These are phyloP conservation scores for Hypsibius dujardini DNA, from an alignment of 1,140 invertebrate species.

Conservation along the genomic window DNA sequence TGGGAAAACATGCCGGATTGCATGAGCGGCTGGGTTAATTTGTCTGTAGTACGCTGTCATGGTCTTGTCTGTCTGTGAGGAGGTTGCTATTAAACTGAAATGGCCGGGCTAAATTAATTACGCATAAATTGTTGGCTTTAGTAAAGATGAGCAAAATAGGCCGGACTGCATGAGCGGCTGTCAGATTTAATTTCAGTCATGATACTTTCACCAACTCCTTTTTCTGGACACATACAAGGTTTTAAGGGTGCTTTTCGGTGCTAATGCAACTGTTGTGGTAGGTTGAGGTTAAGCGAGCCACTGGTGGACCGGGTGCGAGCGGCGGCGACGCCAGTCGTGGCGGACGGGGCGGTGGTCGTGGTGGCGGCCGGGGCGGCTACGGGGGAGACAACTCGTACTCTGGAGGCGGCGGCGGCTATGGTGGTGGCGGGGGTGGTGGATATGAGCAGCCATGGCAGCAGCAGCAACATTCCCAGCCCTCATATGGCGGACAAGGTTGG, in stretches of 20 bases:
- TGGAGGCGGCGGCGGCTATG: no score
- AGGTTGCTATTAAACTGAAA: no score
- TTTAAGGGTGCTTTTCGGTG: not conserved
- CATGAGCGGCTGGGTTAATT: no score
- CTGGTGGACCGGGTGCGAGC: not conserved
- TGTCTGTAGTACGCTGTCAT: no score
- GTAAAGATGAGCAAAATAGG: not conserved
- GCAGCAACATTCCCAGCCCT: no score
- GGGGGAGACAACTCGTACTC: not conserved
- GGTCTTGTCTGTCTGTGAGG: no score
- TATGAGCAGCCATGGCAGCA: constrained; percentile 6
- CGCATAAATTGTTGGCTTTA: not conserved
- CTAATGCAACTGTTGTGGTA: not conserved
- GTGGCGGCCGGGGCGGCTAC: constrained; percentile 1
- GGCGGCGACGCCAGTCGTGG: constrained; percentile 8
- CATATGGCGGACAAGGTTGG: no score
- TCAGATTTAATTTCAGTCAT: not conserved
- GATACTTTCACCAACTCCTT: not conserved
- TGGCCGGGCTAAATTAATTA: no score
- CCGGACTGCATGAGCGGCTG: not conserved
- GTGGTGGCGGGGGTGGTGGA: not conserved
- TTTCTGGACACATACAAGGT: not conserved
- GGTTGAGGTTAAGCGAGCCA: constrained; percentile 12
- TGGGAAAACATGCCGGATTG: no score
- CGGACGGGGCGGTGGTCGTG: not conserved